Base-by-base conservation (phyloP, 2,888 invertebrate genomes). In the Lamproptera curius region DNA sequence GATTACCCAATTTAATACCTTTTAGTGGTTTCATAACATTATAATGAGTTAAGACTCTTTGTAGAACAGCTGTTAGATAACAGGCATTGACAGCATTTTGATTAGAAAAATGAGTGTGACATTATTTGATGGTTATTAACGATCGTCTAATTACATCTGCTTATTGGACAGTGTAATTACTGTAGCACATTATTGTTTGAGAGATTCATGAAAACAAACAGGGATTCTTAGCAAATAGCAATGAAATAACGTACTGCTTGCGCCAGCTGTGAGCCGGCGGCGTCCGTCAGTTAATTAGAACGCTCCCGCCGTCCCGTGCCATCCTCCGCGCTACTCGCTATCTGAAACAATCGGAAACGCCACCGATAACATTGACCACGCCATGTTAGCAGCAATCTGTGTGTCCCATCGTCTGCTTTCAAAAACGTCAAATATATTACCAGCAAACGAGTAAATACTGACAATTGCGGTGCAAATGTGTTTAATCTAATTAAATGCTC, bases 281-380 rank as follows among this genome's bases (percentile, higher is more conserved):
- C 73, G 84, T 84, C 86, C 73, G 86, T 87, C 86, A 86, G 81
- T 87, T 83, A 83, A 76, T 74, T 73, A 82, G 73, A 74, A 63
- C 73, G 65, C 65, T 78, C 76, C 76, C 74, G 74, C 70, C 68
- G 67, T 67, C 63, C 66, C 73, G 73, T 73, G 79, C 86, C 86
- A 87, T 87, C 78, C 82, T 87, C 84, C 72, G 76, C 67, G 61
- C 66, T 71, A 68, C 68, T 67, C 76, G 79, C 81, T 86, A 86
- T 86, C 86, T 87, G 85, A 72, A 83, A 85, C 68, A 81, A 73
- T 82, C 81, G 85, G 84, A 86, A 84, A 81, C 73, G 75, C 65
- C 61, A 73, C 70, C 73, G 86, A 86, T 87, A 86, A 86, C 81
- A 76, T 68, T 61, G 66, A 65, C 52, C 59, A 62, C 60, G 61